Evolutionary conservation across 2,888 invertebrate species (phyloP), one percentile per base, ranked within the genome.

Genomic region (Colletes collaris): DNA sequence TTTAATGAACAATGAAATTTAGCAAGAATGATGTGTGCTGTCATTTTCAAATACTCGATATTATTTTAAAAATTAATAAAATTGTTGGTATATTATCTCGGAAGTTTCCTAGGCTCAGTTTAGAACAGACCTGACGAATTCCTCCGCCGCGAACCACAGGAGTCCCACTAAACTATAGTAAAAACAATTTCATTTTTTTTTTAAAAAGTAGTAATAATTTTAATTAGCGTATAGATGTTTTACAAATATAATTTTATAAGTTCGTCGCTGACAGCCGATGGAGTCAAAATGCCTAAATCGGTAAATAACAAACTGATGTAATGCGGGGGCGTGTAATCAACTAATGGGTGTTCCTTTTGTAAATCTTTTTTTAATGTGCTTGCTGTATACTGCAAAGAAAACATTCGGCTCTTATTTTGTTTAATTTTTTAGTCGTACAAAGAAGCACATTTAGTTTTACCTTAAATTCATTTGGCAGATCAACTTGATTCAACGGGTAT

Each of bases 241-340:
- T 95, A 99, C 91, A 98, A 95, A 94, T 99, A 99, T 82, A 99
- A 94, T 93, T 99, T 98, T 82, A 99, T 98, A 35, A 99, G 94
- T 94, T 99, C 98, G 90, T 99, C 99, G 93, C 99, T 98, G 40
- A 99, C 98, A 65, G 99, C 99, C 0, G 99, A 98, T 0, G 99
- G 98, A 1, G 99, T 98, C 37, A 99, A 93, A 81, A 99, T 97
- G 1, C 99, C 99, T 80, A 99, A 94, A 93, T 99, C 99, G 0
- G 99, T 99, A 91, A 99, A 98, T 40, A 99, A 94, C 44, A 99
- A 94, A 0, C 97, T 97, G 40, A 99, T 97, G 88, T 97, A 98
- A 0, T 96, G 95, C 0, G 99, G 99, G 0, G 99, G 98, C 0
- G 99, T 99, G 92, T 99, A 99, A 93, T 99, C 99, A 0, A 99